phyloP scores from a whole-genome alignment of 2,888 invertebrate species.

The Zonitis immaculata region DNA sequence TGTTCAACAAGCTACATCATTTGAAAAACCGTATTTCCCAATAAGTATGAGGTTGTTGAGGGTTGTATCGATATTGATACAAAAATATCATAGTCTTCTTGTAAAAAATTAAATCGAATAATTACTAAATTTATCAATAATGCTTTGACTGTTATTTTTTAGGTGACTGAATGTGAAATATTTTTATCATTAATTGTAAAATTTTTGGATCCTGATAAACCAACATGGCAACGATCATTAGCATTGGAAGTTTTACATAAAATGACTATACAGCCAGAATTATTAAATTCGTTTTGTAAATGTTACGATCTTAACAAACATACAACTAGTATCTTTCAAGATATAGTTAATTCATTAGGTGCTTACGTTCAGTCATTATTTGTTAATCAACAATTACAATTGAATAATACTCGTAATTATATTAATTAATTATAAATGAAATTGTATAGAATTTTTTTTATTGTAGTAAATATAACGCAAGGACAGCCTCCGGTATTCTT shows the following conservation, averaged over 20 bases:
- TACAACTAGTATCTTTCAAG: slow-evolving; percentile 88
- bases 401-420: slow-evolving; percentile 46
- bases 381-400: slow-evolving; percentile 64
- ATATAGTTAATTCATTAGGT: slow-evolving; percentile 90
- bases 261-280: slow-evolving; percentile 82
- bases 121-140: neutral
- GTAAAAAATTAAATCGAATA: slow-evolving; percentile 53
- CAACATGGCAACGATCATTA: slow-evolving; percentile 91
- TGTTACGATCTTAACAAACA: slow-evolving; percentile 95
- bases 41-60: slow-evolving; percentile 92
- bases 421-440: slow-evolving; percentile 5
- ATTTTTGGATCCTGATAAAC: slow-evolving; percentile 95
- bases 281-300: slow-evolving; percentile 87
- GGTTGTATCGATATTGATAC: slow-evolving; percentile 88
- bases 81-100: slow-evolving; percentile 86
- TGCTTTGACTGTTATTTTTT: slow-evolving; percentile 24
- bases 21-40: slow-evolving; percentile 93
- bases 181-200: slow-evolving; percentile 95
- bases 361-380: slow-evolving; percentile 91
- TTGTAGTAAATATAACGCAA: slow-evolving; percentile 51
- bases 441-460: too few relatives aligned
- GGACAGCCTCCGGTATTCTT: slow-evolving; percentile 61
- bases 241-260: slow-evolving; percentile 95
- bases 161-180: slow-evolving; percentile 98
- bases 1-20: slow-evolving; percentile 59